phyloP scores from a whole-genome alignment of 2,113 vertebrate genomes.

The Podarcis muralis region DNA sequence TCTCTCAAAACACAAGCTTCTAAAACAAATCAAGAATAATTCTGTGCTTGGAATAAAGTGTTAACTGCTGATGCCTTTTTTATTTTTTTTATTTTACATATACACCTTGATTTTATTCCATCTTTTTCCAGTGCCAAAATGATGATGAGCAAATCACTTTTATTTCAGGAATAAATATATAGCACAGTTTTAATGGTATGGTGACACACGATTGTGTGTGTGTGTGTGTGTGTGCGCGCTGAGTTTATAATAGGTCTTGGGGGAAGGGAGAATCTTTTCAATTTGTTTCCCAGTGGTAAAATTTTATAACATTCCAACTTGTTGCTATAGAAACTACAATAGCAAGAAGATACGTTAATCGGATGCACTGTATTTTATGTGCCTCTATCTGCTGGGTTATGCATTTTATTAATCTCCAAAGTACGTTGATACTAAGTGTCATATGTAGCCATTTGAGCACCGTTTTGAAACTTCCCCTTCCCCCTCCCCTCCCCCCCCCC shows the following conservation, averaged over 20 bases:
- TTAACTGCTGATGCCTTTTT: too few species aligned
- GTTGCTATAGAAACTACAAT: slow-evolving; percentile 69
- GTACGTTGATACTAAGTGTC: slow-evolving; percentile 24
- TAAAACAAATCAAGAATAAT: not conserved
- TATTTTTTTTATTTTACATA: not conserved
- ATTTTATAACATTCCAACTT: slow-evolving; percentile 47
- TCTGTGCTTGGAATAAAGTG: too few species aligned
- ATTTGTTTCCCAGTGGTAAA: slow-evolving; percentile 54
- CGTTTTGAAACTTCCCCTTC: not conserved
- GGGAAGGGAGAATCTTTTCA: slow-evolving; percentile 43
- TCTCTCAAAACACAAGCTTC: not conserved
- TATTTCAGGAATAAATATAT: not conserved
- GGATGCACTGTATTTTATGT: slow-evolving; percentile 47
- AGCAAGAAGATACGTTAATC: slow-evolving; percentile 61
- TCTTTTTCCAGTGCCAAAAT: not conserved
- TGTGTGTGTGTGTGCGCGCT: not conserved
- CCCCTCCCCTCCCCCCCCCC: slow-evolving; percentile 14
- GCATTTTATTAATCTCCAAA: slow-evolving; percentile 48
- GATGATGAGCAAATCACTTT: not conserved
- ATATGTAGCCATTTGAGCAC: not conserved
- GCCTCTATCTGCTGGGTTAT: slow-evolving; percentile 37
- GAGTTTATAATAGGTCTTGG: slow-evolving; percentile 17
- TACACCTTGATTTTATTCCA: not conserved
- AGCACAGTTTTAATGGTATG: not conserved
- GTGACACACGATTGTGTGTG: not conserved